phyloP scores from a whole-genome alignment of 2,113 vertebrate species.

The Phaetusa simplex region DNA sequence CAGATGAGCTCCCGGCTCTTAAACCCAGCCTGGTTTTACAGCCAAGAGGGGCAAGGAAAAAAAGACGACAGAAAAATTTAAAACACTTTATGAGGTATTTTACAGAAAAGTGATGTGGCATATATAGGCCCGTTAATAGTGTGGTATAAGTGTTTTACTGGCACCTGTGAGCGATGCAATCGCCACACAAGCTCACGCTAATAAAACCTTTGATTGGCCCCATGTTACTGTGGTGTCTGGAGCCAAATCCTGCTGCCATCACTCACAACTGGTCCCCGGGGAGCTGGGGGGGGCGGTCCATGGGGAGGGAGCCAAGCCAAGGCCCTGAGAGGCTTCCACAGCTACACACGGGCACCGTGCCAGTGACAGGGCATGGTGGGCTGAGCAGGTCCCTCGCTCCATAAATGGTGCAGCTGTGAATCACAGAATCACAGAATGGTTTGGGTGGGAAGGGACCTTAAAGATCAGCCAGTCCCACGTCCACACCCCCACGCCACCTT shows the following conservation, averaged over 20 bases:
- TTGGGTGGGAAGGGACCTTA: no score
- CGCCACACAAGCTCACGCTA: rapidly evolving
- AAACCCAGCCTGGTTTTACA: neutral
- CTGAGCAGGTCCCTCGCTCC: neutral
- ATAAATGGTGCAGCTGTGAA: rapidly evolving
- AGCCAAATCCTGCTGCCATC: neutral
- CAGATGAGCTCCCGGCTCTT: neutral
- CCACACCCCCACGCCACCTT: no score
- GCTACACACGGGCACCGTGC: rapidly evolving
- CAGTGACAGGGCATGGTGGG: rapidly evolving
- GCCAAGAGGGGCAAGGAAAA: neutral
- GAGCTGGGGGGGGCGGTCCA: neutral
- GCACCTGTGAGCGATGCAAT: neutral
- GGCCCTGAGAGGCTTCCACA: neutral
- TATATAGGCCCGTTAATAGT: neutral
- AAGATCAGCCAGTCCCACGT: no score
- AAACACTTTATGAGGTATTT: neutral
- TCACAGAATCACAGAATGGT: no score
- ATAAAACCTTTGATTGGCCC: neutral
- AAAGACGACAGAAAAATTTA: neutral
- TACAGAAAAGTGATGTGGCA: neutral
- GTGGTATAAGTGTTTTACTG: neutral
- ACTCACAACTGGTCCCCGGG: rapidly evolving
- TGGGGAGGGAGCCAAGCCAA: neutral
- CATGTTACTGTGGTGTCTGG: rapidly evolving